These are phyloP conservation scores for Nomada fabriciana DNA, from an alignment of 2,888 invertebrate species.

Conservation along the genomic window DNA sequence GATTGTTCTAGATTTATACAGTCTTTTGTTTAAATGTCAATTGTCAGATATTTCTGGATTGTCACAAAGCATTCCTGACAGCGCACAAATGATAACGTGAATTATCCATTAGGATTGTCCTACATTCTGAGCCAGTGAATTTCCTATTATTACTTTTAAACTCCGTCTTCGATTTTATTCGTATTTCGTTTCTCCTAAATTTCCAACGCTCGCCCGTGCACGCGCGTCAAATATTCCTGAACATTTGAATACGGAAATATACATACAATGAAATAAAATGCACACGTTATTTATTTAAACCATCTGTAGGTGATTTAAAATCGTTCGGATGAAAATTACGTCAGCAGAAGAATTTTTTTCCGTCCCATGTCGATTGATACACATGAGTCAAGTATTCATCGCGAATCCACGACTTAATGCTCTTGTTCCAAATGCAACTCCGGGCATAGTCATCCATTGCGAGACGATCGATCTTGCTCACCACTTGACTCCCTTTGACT, in stretches of 20 bases:
- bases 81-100: neutral
- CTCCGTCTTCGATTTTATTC: neutral
- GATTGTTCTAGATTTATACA: too few species aligned
- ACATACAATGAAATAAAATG: neutral
- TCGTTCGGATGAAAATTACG: conserved; percentile 16
- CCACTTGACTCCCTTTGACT: conserved; percentile 39
- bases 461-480: conserved; percentile 61
- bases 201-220: neutral
- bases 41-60: too few species aligned
- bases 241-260: too few species aligned
- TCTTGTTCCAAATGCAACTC: conserved; percentile 56
- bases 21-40: too few species aligned
- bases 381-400: conserved; percentile 61
- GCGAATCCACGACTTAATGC: conserved; percentile 52
- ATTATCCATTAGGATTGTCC: conserved; percentile 11
- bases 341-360: neutral
- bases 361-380: neutral
- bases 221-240: neutral
- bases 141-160: conserved; percentile 8
- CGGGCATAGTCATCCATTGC: conserved; percentile 53
- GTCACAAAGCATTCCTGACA: too few species aligned
- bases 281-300: neutral
- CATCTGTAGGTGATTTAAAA: neutral
- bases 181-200: neutral
- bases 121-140: neutral